Evolutionary conservation across 2,797 vertebrate species (phyloP).

Genomic region (Miichthys miiuy): DNA sequence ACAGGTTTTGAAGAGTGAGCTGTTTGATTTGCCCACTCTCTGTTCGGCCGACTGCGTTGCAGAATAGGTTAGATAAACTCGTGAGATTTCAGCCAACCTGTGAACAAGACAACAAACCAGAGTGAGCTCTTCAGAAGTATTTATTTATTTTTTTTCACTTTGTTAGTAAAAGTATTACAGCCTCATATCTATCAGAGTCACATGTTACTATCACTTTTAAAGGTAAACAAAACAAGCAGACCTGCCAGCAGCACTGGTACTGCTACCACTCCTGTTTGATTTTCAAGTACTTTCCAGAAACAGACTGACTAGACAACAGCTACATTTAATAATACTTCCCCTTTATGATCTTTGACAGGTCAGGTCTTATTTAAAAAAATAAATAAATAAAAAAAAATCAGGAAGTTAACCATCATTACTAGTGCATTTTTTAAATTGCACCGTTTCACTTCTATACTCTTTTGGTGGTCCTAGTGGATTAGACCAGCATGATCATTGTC

Average conservation of each 20-base stretch:
- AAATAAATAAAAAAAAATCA: too few species aligned
- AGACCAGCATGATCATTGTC: conserved; percentile 31
- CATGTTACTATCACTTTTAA: conserved; percentile 5
- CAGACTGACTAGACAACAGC: not conserved
- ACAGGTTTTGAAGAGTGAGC: conserved; percentile 35
- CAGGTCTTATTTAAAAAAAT: too few species aligned
- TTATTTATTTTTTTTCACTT: not conserved
- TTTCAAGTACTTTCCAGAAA: not conserved
- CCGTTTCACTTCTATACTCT: not conserved
- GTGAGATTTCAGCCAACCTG: conserved; percentile 25
- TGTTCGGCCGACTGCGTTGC: not conserved
- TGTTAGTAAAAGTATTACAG: not conserved
- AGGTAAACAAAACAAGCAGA: not conserved
- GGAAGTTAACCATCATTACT: not conserved
- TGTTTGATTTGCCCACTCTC: conserved; percentile 5
- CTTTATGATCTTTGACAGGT: too few species aligned
- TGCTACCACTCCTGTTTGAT: not conserved
- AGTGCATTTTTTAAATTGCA: not conserved
- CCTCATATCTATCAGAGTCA: not conserved
- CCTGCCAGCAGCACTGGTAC: not conserved
- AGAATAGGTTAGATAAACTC: not conserved
- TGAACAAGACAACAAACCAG: not conserved
- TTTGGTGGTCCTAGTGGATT: conserved; percentile 49
- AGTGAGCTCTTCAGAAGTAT: not conserved
- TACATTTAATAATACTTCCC: not conserved